Percentiles rank a stretch among this genome's conserved stretches.
phyloP scores from a whole-genome alignment of 2,113 vertebrate species.

The Galbula dea region DNA sequence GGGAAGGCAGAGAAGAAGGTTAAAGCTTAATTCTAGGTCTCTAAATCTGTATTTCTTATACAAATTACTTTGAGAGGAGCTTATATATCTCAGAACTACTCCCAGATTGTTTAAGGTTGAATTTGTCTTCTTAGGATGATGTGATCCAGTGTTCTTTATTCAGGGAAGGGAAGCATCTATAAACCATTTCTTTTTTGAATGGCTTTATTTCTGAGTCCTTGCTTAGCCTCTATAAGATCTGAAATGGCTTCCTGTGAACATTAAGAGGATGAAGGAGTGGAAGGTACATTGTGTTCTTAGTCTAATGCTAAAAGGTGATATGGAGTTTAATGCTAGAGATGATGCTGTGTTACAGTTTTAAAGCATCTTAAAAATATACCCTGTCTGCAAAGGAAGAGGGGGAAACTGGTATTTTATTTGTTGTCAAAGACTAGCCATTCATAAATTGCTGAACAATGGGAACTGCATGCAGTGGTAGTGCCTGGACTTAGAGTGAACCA shows the following conservation, averaged over 20 bases:
- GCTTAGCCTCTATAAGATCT: neutral
- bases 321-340: neutral
- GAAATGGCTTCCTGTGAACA: neutral
- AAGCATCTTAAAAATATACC: neutral
- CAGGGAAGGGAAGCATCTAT: neutral
- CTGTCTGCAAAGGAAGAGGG: neutral
- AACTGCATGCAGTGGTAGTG: neutral
- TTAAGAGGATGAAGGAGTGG: neutral
- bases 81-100: neutral
- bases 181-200: neutral
- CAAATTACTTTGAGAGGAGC: neutral
- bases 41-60: neutral
- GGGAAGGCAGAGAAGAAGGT: neutral
- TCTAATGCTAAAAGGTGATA: neutral
- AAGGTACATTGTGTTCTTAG: neutral
- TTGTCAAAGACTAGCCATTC: constrained; percentile 11
- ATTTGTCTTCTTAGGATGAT: neutral
- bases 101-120: neutral
- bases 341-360: neutral
- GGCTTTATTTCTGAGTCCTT: neutral
- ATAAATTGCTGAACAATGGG: constrained; percentile 55
- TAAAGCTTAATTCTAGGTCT: neutral
- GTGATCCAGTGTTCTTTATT: neutral
- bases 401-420: neutral
- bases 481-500: constrained; percentile 14